Evolutionary conservation across 2,797 vertebrate species (phyloP), one percentile per base, ranked within the genome.

Genomic region (Crypturellus tataupa): DNA sequence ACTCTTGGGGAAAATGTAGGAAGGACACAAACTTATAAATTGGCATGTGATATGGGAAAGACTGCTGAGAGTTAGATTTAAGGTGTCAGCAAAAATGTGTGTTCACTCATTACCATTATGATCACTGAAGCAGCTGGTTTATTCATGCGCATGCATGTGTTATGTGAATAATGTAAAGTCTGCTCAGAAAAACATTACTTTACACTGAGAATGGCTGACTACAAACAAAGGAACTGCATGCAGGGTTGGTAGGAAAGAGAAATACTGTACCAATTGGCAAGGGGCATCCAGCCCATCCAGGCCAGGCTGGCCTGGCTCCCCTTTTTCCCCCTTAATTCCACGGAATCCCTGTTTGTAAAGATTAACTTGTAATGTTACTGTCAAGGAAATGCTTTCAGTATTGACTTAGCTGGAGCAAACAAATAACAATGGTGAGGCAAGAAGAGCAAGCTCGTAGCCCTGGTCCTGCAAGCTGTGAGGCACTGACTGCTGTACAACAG

Each of bases 241-340:
- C 98, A 98, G 98, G 98, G 97, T 97, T 97, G 97, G 98, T 97
- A 99, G 98, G 99, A 99, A 98, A 99, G 98, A 99, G 98, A 98
- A 98, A 99, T 99, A 99, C 99, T 99, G 99, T 99, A 99, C 99
- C 99, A 99, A 99, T 99, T 99, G 99, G 99, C 99, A 99, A 97
- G 99, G 99, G 99, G 99, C 99, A 99, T 99, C 99, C 98, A 99
- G 99, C 99, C 99, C 99, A 97, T 99, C 99, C 99, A 99, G 99
- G 98, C 99, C 99, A 98, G 99, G 99, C 96, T 99, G 99, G 98
- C 99, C 99, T 98, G 99, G 99, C 98, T 99, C 99, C 98, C 99
- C 99, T 98, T 99, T 99, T 99, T 99, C 99, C 99, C 99, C 99
- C 99, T 99, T 99, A 99, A 99, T 99, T 98, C 99, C 99, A 99